phyloP scores from a whole-genome alignment of 1,140 invertebrate species.

The Sitophilus oryzae region DNA sequence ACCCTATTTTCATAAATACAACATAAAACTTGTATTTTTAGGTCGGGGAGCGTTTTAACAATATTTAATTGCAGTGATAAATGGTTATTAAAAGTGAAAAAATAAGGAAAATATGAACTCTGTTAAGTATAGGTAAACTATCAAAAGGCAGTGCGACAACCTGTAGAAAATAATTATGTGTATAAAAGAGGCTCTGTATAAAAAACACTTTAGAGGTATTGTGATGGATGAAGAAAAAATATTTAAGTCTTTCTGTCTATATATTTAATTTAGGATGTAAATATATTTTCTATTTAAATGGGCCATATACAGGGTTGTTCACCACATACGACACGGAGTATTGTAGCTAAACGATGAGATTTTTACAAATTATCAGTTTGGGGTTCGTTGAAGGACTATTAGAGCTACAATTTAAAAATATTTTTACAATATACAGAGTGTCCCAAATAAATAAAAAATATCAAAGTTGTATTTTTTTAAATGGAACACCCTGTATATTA shows the following conservation, averaged over 20 bases:
- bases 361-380: too few relatives aligned
- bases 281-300: too few relatives aligned
- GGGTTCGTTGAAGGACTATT: too few relatives aligned
- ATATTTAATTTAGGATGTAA: too few relatives aligned
- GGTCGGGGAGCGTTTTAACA: background rate
- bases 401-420: too few relatives aligned
- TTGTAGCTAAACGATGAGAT: too few relatives aligned
- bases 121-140: conserved; percentile 2
- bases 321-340: too few relatives aligned
- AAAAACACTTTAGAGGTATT: conserved; percentile 2
- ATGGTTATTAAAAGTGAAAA: background rate
- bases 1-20: background rate
- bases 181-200: conserved; percentile 5
- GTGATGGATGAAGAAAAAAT: background rate
- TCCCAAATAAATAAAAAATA: too few relatives aligned
- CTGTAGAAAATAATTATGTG: conserved; percentile 3
- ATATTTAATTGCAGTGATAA: background rate
- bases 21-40: background rate
- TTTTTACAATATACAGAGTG: too few relatives aligned
- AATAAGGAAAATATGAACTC: background rate
- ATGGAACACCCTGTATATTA: too few relatives aligned
- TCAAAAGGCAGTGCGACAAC: background rate
- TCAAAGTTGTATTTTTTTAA: too few relatives aligned
- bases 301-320: too few relatives aligned
- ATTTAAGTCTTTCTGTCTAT: background rate